phyloP scores from a whole-genome alignment of 2,797 vertebrate species.

The Urocyon cinereoargenteus region DNA sequence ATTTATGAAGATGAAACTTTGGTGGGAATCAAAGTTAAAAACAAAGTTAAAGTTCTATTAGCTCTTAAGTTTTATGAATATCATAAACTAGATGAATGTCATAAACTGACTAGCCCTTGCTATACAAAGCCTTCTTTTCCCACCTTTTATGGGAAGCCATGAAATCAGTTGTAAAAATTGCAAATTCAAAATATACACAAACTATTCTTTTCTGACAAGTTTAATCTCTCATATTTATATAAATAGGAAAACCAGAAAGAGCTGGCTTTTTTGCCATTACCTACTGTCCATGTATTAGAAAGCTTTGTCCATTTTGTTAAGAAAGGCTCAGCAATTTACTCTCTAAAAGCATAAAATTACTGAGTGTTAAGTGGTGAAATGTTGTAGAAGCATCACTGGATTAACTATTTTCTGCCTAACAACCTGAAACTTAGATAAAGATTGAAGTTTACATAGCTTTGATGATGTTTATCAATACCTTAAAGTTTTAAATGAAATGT shows the following conservation, averaged over 20 bases:
- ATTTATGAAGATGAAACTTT: background rate
- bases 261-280: conserved; percentile 47
- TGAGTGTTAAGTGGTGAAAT: background rate
- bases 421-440: background rate
- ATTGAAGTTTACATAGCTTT: conserved; percentile 50
- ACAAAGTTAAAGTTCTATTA: background rate
- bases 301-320: background rate
- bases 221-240: background rate
- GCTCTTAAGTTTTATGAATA: background rate
- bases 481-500: conserved; percentile 74
- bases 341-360: conserved; percentile 61
- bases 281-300: background rate
- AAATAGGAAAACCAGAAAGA: conserved; percentile 6
- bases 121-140: background rate
- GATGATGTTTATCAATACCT: conserved; percentile 57
- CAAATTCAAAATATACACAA: background rate
- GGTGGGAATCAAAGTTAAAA: conserved; percentile 33
- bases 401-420: conserved; percentile 58
- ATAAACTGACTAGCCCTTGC: conserved; percentile 24
- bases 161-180: background rate
- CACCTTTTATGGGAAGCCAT: background rate
- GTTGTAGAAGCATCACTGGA: conserved; percentile 37
- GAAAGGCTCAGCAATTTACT: conserved; percentile 44
- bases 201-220: background rate
- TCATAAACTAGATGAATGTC: background rate